Evolutionary conservation across 2,888 invertebrate species (phyloP).

Genomic region (Autographa pulchrina): DNA sequence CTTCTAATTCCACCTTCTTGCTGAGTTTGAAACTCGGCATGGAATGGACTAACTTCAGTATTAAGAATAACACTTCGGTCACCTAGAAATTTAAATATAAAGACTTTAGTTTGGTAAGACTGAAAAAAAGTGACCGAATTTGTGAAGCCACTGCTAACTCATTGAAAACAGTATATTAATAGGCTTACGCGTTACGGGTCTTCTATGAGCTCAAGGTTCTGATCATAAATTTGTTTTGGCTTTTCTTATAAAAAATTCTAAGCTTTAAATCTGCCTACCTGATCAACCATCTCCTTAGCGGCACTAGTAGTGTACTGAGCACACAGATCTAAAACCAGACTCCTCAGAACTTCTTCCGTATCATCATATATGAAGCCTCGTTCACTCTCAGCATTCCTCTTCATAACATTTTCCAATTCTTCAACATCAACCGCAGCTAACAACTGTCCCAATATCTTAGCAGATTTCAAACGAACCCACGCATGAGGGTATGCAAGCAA

Average conservation of each 20-base stretch:
- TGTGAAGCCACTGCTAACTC: too few species aligned
- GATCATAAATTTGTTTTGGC: neutral
- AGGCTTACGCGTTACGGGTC: too few species aligned
- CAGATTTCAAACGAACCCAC: conserved; percentile 95
- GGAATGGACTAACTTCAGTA: conserved; percentile 88
- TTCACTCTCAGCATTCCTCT: conserved; percentile 74
- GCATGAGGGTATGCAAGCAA: conserved; percentile 95
- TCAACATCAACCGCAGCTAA: conserved; percentile 91
- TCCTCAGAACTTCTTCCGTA: conserved; percentile 90
- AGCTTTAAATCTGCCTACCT: conserved; percentile 77
- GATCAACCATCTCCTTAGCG: conserved; percentile 93
- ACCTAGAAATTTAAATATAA: conserved; percentile 75
- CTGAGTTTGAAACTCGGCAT: conserved; percentile 72
- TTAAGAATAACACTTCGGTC: conserved; percentile 80
- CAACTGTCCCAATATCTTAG: conserved; percentile 93
- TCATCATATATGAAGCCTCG: conserved; percentile 90
- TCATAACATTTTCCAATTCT: conserved; percentile 87
- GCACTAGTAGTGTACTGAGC: conserved; percentile 92
- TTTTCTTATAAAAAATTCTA: neutral
- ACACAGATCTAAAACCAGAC: conserved; percentile 92
- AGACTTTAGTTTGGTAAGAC: too few species aligned
- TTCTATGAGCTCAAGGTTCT: too few species aligned
- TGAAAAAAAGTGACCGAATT: too few species aligned
- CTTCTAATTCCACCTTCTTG: conserved; percentile 68
- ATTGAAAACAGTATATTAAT: too few species aligned